Evolutionary conservation across 2,113 vertebrate species (phyloP), one percentile per base, ranked within the genome.

Genomic region (Bubo bubo): DNA sequence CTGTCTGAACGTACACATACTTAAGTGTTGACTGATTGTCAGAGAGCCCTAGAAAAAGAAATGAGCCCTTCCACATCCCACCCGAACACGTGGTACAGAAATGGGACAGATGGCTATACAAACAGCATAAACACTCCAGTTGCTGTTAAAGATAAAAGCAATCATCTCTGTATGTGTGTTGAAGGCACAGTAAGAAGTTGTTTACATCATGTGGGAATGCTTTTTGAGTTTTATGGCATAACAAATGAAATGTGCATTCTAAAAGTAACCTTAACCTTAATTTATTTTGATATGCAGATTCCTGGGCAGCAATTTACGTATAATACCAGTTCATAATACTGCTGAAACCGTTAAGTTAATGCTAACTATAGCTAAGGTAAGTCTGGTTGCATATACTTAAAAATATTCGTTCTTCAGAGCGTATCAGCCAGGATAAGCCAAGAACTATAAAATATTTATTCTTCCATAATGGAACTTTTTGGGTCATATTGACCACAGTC

Each of bases 331-430:
- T 75, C 98, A 98, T 92, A 99, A 98, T 95, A 93, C 95, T 91
- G 91, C 90, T 59, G 99, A 99, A 83, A 96, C 98, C 23, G 92
- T 99, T 73, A 99, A 98, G 94, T 98, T 98, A 88, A 99, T 99
- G 98, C 94, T 99, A 76, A 98, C 98, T 26, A 98, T 99, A 88
- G 99, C 99, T 60, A 99, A 99, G 98, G 99, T 99, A 98, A 98
- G 97, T 67, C 27, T 70, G 17, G 12, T 39, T 47, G 63, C 30
- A 59, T 64, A 71, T 35, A 79, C 47, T 79, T 88, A 9, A 74
- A 94, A 62, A 34, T 37, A 60, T 60, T 72, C 68, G 8, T 16
- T 77, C 28, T 67, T 72, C 47, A 47, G 41, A 56, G 3, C 60
- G 18, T 30, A 60, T 79, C 43, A 80, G 58, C n/a, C 39, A 79